These are phyloP conservation scores for Myxocyprinus asiaticus DNA, from an alignment of 2,113 vertebrate species.

Conservation along the genomic window DNA sequence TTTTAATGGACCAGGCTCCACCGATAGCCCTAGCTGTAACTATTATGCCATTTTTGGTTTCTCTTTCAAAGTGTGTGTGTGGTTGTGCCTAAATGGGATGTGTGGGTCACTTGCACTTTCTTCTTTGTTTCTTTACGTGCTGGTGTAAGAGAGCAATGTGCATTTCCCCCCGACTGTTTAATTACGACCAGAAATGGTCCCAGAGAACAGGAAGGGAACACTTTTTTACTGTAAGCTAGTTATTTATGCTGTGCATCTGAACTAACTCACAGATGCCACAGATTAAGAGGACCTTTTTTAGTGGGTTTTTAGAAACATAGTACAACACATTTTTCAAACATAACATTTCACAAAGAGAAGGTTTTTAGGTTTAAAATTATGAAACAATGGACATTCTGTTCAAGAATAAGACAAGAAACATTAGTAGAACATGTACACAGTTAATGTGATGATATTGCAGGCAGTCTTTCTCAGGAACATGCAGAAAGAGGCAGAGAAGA, in stretches of 20 bases:
- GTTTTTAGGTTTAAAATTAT: neutral
- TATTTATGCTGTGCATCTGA: neutral
- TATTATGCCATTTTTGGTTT: conserved; percentile 1
- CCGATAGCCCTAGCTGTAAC: neutral
- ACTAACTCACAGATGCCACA: neutral
- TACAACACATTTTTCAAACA: neutral
- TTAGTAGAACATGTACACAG: neutral
- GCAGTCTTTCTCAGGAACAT: neutral
- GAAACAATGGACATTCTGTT: too few relatives aligned
- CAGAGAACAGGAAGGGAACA: neutral
- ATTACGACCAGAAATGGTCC: neutral
- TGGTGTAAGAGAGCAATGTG: conserved; percentile 28
- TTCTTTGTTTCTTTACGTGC: conserved; percentile 29
- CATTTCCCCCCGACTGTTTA: neutral
- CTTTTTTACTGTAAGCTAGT: neutral
- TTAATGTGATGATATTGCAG: neutral
- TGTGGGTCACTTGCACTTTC: conserved; percentile 33
- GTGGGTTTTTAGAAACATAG: too few relatives aligned
- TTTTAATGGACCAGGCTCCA: conserved; percentile 3
- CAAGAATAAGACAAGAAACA: neutral
- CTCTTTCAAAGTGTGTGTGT: neutral
- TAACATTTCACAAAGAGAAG: neutral
- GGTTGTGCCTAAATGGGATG: conserved; percentile 6
- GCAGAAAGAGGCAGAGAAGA: too few relatives aligned
- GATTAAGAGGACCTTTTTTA: too few relatives aligned